These are phyloP conservation scores for Drosophila repleta DNA, from an alignment of 1,140 invertebrate genomes.

Conservation along the genomic window DNA sequence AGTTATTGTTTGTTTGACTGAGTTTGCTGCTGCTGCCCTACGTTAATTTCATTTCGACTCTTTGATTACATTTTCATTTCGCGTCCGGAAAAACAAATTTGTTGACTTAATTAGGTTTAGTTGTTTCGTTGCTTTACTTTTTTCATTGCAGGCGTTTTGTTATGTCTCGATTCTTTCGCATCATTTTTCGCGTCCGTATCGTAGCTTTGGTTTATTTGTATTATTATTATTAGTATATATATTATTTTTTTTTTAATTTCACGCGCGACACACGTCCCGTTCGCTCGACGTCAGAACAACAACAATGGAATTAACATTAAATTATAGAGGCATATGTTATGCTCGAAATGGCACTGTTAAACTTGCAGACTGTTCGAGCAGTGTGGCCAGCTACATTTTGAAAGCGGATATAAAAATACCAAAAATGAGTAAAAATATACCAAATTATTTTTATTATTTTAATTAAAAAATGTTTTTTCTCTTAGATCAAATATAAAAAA, in stretches of 20 bases:
- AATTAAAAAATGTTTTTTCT: background rate
- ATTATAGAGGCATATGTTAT: slow-evolving; percentile 6
- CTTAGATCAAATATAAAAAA: too few species aligned
- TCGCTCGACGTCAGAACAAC: slow-evolving; percentile 39
- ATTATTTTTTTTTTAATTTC: slow-evolving; percentile 23
- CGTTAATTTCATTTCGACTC: slow-evolving; percentile 25
- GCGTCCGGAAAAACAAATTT: slow-evolving; percentile 27
- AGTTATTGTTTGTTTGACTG: slow-evolving; percentile 21
- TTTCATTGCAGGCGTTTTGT: slow-evolving; percentile 8
- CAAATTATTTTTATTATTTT: background rate
- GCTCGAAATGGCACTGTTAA: slow-evolving; percentile 35
- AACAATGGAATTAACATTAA: slow-evolving; percentile 32
- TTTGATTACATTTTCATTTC: slow-evolving; percentile 34
- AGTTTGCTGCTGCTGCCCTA: slow-evolving; percentile 12
- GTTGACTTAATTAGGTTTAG: slow-evolving; percentile 28
- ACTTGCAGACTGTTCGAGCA: background rate
- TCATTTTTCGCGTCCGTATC: slow-evolving; percentile 19
- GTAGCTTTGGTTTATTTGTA: slow-evolving; percentile 22
- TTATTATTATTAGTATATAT: slow-evolving; percentile 2
- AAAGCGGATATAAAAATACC: background rate
- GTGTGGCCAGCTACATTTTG: slow-evolving; percentile 9
- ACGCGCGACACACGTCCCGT: slow-evolving; percentile 27
- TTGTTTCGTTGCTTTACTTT: slow-evolving; percentile 14
- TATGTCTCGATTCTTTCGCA: slow-evolving; percentile 17
- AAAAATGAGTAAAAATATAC: too few species aligned